Base-by-base conservation (phyloP, 2,888 invertebrate species). In the Deilephila elpenor region DNA sequence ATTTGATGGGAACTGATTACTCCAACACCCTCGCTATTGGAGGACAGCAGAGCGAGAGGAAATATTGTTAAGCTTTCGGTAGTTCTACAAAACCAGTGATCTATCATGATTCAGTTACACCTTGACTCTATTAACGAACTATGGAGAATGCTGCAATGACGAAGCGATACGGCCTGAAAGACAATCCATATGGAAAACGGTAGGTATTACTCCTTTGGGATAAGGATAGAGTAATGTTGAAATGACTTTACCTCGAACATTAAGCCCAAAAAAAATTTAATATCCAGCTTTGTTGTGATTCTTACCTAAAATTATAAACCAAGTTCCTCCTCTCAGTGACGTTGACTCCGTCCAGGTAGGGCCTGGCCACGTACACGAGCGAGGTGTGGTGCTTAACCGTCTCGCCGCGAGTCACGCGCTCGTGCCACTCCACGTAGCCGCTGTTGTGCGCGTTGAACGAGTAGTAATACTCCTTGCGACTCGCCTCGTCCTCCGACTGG, bases 281-380 rank as follows among this genome's bases (percentile, higher is more conserved):
- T n/a, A 8, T 20, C 6, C 7, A 8, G 8, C n/a, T 32, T n/a
- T n/a, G 7, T 5, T 44, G 2, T 11, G 71, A 67, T 71, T 0
- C 73, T 83, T 75, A 95, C 95, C 89, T 96, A 88, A 97, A 97
- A 88, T 97, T 97, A 89, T 98, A 98, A n/a, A 97, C 97, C 81
- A 98, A 93, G 89, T 98, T 98, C 79, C 98, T 96, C 76, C 98
- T 96, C 88, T 98, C 98, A 0, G 98, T 98, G 67, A 98, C 97
- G 86, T 98, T 97, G 73, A 98, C 96, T 67, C 97, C 97, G 80
- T 97, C 97, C 78, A 97, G 93, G 88, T 97, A 98, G 3, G 98
- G 97, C 81, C 96, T 95, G 62, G 96, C 97, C 72, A 97, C 96
- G 88, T 97, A 98, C 78, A 98, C 96, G 71, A 98, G 94, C 74